Conservation (phyloP, 2,113 vertebrate genomes). For the Corythornis vintsioides region DNA sequence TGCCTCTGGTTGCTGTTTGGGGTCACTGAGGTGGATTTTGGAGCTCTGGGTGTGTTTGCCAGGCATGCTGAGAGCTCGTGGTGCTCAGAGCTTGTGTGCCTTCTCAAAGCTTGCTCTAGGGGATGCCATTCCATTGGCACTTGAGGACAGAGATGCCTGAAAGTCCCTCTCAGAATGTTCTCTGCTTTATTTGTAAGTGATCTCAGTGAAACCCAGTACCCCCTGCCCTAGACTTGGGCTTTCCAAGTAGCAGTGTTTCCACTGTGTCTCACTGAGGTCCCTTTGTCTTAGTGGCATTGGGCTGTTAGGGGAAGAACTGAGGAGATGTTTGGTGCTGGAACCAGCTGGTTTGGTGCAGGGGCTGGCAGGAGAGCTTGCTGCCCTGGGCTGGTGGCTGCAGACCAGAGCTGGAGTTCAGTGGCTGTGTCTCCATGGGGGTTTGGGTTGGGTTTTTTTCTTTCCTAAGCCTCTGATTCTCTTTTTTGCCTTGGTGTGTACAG, state of each 20-base stretch:
- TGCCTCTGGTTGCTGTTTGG: not conserved
- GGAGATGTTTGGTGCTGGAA: not conserved
- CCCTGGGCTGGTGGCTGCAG: not conserved
- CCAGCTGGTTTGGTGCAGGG: not conserved
- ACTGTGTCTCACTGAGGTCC: not conserved
- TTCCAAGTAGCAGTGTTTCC: not conserved
- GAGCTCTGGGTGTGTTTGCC: not conserved
- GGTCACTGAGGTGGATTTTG: constrained; percentile 10
- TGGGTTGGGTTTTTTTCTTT: not conserved
- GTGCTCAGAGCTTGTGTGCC: rapidly evolving
- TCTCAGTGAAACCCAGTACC: not conserved
- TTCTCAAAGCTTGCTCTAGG: not conserved
- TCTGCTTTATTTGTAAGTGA: not conserved
- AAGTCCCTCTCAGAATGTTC: not conserved
- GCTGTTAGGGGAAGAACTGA: not conserved
- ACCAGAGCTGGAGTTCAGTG: not conserved
- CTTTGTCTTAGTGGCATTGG: not conserved
- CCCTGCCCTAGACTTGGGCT: not conserved
- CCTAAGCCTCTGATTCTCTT: not conserved
- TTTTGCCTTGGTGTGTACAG: not conserved
- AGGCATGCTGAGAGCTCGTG: rapidly evolving
- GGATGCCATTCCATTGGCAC: not conserved
- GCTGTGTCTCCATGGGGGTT: not conserved
- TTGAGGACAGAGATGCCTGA: not conserved
- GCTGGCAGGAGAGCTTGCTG: not conserved